Evolutionary conservation across 2,888 invertebrate genomes (phyloP), one percentile per base, ranked within the genome.

Genomic region (Napeogenes inachia): DNA sequence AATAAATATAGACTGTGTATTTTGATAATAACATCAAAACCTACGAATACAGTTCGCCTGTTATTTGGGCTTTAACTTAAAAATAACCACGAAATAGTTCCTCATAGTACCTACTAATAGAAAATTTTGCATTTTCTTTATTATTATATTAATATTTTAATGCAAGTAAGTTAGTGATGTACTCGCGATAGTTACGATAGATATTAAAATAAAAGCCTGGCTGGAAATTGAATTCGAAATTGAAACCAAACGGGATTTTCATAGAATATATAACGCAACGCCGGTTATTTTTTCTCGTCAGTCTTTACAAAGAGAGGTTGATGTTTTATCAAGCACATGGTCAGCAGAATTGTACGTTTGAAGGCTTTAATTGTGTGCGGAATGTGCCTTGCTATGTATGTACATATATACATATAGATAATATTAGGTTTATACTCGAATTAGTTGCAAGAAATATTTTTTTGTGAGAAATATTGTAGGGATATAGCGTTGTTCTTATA

Each of bases 71-170:
- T 68, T 75, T 77, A 77, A 79, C 75, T 77, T 75, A 69, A 82
- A 77, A 81, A 81, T 83, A 89, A 88, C 86, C 88, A 89, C 85
- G 80, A 85, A 75, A 89, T 87, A 90, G 90, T 90, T 90, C 90
- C 90, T 90, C 84, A 87, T 88, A 88, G 90, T 90, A 89, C 89
- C 89, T 89, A 89, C 85, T 85, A 82, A 87, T 87, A 89, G 87
- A 86, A 88, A 87, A 85, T 86, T 85, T 81, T 89, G 89, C 89
- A 89, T 89, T 89, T 84, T 87, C 81, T 85, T 85, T 81, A 80
- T 80, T 79, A 82, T 80, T 77, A 80, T 84, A 84, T 64, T 81
- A 70, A 73, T 76, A 77, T 84, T 81, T 84, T 87, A 82, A 77
- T 82, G 81, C 85, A 80, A 21, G 79, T 89, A 89, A 88, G 87